These are phyloP conservation scores for Dermochelys coriacea DNA, from an alignment of 2,797 vertebrate species.

Conservation along the genomic window DNA sequence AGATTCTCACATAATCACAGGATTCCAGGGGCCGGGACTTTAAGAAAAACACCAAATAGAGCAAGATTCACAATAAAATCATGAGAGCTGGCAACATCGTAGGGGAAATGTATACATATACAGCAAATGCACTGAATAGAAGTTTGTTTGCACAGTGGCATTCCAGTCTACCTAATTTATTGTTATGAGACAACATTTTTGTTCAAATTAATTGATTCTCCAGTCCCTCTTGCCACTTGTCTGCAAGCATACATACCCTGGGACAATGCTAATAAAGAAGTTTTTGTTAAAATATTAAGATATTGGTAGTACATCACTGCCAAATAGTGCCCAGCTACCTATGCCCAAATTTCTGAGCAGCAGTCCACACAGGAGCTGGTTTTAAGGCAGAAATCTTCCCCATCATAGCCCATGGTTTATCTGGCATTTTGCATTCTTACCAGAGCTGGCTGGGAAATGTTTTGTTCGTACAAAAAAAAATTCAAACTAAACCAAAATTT, in stretches of 20 bases:
- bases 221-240: neutral
- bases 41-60: too few relatives aligned
- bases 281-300: slow-evolving; percentile 12
- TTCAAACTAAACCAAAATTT: neutral
- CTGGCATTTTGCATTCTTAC: neutral
- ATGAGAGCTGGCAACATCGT: too few relatives aligned
- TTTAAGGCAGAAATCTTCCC: neutral
- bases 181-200: neutral
- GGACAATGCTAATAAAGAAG: neutral
- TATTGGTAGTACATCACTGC: neutral
- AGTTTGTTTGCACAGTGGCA: too few relatives aligned
- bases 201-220: neutral
- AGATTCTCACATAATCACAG: too few relatives aligned
- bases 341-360: neutral
- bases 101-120: too few relatives aligned
- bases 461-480: neutral
- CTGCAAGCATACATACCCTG: too few relatives aligned
- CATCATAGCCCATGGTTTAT: neutral
- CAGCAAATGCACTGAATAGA: too few relatives aligned
- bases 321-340: neutral
- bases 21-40: too few relatives aligned
- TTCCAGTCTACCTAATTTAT: neutral
- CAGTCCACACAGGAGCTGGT: neutral
- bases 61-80: too few relatives aligned
- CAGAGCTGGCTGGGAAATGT: neutral